Conservation (phyloP, 2,113 vertebrate species). For the Edolisoma coerulescens region DNA sequence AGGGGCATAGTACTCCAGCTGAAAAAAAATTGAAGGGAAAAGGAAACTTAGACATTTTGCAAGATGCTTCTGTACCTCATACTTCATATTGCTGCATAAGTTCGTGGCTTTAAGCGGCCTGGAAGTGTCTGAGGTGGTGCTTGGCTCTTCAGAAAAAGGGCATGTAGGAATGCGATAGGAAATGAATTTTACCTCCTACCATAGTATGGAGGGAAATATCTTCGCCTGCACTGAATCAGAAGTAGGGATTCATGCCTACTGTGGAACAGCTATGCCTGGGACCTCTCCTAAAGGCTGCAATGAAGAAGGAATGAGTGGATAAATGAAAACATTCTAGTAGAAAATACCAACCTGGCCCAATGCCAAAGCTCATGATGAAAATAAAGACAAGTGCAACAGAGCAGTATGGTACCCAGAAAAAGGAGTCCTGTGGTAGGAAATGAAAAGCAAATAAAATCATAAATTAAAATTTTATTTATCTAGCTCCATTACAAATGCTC, state of each 20-base stretch:
- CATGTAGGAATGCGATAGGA: not conserved
- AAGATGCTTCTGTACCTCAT: not conserved
- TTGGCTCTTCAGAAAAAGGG: not conserved
- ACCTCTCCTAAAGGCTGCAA: not conserved
- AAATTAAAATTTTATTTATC: not conserved
- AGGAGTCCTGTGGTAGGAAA: constrained; percentile 45
- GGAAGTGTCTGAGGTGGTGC: not conserved
- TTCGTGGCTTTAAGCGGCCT: not conserved
- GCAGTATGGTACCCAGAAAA: constrained; percentile 80
- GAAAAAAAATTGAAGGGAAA: not conserved
- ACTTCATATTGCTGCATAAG: not conserved
- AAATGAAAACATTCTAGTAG: not conserved
- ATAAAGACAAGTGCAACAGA: constrained; percentile 79
- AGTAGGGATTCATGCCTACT: not conserved
- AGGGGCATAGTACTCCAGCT: constrained; percentile 69
- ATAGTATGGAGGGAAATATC: not conserved
- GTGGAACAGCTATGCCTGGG: not conserved
- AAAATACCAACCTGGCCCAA: constrained; percentile 75
- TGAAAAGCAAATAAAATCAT: not conserved
- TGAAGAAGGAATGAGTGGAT: not conserved
- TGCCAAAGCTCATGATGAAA: constrained; percentile 74
- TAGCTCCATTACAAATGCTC: not conserved
- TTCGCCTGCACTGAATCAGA: not conserved
- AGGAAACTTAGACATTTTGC: not conserved
- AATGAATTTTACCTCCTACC: not conserved